Evolutionary conservation across 2,888 invertebrate genomes (phyloP).

Genomic region (Nemurella pictetii): DNA sequence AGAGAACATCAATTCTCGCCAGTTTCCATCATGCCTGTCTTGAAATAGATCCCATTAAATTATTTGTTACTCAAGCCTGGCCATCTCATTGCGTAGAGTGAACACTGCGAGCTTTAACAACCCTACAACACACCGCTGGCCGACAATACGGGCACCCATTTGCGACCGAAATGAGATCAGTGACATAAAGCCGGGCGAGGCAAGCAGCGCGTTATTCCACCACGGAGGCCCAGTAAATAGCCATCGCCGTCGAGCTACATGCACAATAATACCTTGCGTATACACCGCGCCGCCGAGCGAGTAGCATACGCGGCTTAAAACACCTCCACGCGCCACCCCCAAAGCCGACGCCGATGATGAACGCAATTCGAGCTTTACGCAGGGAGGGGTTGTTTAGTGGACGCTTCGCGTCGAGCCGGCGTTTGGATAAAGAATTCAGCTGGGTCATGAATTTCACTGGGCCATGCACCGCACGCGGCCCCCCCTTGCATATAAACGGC

Average conservation of each 20-base stretch:
- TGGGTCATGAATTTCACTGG: background rate
- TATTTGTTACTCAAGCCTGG: background rate
- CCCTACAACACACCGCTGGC: too few species aligned
- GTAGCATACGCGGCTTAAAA: background rate
- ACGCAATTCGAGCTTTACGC: background rate
- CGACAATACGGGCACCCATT: background rate
- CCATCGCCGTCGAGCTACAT: background rate
- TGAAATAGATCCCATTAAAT: background rate
- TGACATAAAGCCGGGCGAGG: background rate
- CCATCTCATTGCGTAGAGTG: background rate
- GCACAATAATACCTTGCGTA: too few species aligned
- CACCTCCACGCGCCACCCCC: background rate
- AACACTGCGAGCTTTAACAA: background rate
- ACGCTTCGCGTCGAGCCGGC: background rate
- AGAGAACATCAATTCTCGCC: too few species aligned
- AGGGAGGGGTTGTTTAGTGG: background rate
- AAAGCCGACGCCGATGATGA: background rate
- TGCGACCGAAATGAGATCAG: background rate
- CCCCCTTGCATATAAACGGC: background rate
- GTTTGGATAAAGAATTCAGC: background rate
- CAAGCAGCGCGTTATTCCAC: background rate
- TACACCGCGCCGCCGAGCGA: background rate
- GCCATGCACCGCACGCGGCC: background rate
- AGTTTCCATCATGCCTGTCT: too few species aligned
- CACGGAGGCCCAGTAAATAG: background rate